Conservation (phyloP, 2,888 invertebrate genomes). For the Melikaiella ostensackeni region DNA sequence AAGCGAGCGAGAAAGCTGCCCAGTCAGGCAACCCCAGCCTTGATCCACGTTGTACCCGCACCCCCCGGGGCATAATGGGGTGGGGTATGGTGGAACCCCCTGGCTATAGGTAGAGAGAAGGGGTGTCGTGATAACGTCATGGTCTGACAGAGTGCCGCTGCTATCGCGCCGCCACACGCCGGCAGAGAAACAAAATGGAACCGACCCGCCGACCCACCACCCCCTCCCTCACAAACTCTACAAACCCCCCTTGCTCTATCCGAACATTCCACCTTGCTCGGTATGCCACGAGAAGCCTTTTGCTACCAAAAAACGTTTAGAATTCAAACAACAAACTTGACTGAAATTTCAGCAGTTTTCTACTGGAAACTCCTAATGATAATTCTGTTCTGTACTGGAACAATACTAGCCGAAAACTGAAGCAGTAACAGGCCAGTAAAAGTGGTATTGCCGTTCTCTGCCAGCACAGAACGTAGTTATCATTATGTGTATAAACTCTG, state of each 20-base stretch:
- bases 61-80: conserved; percentile 58
- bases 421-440: too few relatives aligned
- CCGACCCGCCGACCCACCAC: conserved; percentile 68
- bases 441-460: too few relatives aligned
- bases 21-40: conserved; percentile 68
- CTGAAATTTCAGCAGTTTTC: too few relatives aligned
- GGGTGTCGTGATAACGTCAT: conserved; percentile 79
- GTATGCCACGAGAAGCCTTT: conserved; percentile 4
- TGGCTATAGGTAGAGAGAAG: conserved; percentile 65
- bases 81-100: conserved; percentile 62
- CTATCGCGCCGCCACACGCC: conserved; percentile 79
- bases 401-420: too few relatives aligned
- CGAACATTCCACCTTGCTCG: conserved; percentile 41
- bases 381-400: too few relatives aligned
- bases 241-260: conserved; percentile 51
- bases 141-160: conserved; percentile 79
- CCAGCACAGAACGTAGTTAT: too few relatives aligned
- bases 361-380: too few relatives aligned
- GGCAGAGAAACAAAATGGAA: conserved; percentile 79
- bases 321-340: background rate
- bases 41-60: conserved; percentile 71
- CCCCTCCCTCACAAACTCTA: conserved; percentile 46
- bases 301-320: background rate
- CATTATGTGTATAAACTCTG: too few relatives aligned
- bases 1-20: conserved; percentile 42